Evolutionary conservation across 2,113 vertebrate species (phyloP).

Genomic region (Hydropotes inermis): DNA sequence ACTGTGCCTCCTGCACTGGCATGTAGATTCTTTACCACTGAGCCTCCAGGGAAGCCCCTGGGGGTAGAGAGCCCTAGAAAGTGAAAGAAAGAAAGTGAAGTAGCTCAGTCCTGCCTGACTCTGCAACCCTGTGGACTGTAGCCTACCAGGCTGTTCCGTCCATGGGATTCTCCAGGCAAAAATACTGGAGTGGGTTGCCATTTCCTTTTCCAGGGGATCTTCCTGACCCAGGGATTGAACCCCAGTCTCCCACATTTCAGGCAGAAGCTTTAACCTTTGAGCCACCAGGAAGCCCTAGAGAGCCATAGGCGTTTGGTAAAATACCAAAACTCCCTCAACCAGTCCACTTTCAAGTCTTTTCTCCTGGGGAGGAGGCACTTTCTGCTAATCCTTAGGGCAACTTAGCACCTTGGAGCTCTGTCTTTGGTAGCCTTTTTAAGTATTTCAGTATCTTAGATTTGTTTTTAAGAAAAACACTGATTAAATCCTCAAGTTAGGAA

Average conservation of each 20-base stretch:
- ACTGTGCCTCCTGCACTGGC: neutral
- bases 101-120: neutral
- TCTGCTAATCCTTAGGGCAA: neutral
- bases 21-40: neutral
- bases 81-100: neutral
- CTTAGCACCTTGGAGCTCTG: neutral
- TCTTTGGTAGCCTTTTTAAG: neutral
- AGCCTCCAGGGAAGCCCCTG: neutral
- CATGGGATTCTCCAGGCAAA: neutral
- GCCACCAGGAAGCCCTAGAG: neutral
- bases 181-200: neutral
- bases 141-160: neutral
- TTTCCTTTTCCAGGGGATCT: neutral
- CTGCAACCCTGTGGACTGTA: neutral
- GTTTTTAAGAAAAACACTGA: neutral
- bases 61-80: neutral
- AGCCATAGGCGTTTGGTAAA: neutral
- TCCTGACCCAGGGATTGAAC: neutral
- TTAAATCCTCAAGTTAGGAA: neutral
- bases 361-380: neutral
- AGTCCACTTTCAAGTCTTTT: neutral
- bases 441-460: neutral
- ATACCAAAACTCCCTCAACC: neutral
- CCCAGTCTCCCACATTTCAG: rapidly evolving
- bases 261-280: neutral